phyloP scores from a whole-genome alignment of 2,113 vertebrate genomes.

The Chaenocephalus aceratus region DNA sequence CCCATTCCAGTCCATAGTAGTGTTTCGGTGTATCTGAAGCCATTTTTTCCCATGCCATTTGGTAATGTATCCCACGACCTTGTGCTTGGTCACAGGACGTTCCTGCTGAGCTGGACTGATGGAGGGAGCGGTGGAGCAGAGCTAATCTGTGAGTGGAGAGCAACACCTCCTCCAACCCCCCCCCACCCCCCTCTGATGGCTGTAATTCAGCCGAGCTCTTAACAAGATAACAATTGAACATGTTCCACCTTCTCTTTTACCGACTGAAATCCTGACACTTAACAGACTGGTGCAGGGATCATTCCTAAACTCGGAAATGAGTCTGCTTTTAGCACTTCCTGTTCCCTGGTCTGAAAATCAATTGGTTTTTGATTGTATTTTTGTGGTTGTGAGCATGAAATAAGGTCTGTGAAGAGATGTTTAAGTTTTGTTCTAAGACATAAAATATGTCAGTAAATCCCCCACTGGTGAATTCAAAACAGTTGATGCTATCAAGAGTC shows the following conservation, averaged over 20 bases:
- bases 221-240: slow-evolving; percentile 66
- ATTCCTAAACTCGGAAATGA: no score
- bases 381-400: no score
- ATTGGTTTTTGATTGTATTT: no score
- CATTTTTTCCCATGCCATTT: slow-evolving; percentile 36
- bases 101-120: slow-evolving; percentile 34
- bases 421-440: no score
- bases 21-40: not conserved
- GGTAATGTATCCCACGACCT: slow-evolving; percentile 33
- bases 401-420: no score
- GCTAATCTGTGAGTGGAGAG: slow-evolving; percentile 61
- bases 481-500: no score
- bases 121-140: slow-evolving; percentile 50
- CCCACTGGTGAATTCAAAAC: no score
- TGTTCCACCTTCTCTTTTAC: slow-evolving; percentile 28
- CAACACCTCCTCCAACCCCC: slow-evolving; percentile 27
- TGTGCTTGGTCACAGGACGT: slow-evolving; percentile 26
- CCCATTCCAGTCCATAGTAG: not conserved
- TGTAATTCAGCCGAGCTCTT: slow-evolving; percentile 67
- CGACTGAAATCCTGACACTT: slow-evolving; percentile 1
- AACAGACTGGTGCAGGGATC: no score
- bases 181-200: not conserved
- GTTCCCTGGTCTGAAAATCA: no score
- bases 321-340: no score
- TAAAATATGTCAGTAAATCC: no score